Conservation (phyloP, 2,797 vertebrate species). For the Gymnoscopelus braueri region DNA sequence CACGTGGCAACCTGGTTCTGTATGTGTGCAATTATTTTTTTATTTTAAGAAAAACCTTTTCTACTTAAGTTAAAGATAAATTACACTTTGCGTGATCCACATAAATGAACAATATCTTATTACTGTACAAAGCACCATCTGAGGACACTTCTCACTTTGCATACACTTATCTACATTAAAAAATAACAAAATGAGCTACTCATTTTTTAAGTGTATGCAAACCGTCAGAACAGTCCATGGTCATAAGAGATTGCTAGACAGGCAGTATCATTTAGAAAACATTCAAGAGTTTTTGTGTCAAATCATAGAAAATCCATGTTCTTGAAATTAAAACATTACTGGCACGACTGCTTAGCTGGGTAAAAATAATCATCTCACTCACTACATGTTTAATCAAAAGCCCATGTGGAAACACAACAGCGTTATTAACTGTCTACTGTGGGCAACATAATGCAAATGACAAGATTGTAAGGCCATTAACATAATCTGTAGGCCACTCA, state of each 20-base stretch:
- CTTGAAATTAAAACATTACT: slow-evolving; percentile 39
- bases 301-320: slow-evolving; percentile 59
- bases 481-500: slow-evolving; percentile 43
- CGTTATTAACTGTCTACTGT: slow-evolving; percentile 22
- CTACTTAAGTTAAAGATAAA: slow-evolving; percentile 85
- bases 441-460: slow-evolving; percentile 32
- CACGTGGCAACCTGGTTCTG: slow-evolving; percentile 62
- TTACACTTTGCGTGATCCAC: slow-evolving; percentile 81
- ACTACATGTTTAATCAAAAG: slow-evolving; percentile 54
- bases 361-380: slow-evolving; percentile 47
- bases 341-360: slow-evolving; percentile 37
- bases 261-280: slow-evolving; percentile 78
- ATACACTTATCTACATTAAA: slow-evolving; percentile 61
- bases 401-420: slow-evolving; percentile 44
- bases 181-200: slow-evolving; percentile 62
- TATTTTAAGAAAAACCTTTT: slow-evolving; percentile 57
- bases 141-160: slow-evolving; percentile 78
- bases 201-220: slow-evolving; percentile 70
- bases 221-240: slow-evolving; percentile 82
- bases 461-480: slow-evolving; percentile 12
- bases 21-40: slow-evolving; percentile 73
- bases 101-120: slow-evolving; percentile 79
- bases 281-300: slow-evolving; percentile 74
- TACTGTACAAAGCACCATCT: slow-evolving; percentile 86
- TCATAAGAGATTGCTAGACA: slow-evolving; percentile 80